Evolutionary conservation across 2,888 invertebrate genomes (phyloP).

Genomic region (Celastrina argiolus): DNA sequence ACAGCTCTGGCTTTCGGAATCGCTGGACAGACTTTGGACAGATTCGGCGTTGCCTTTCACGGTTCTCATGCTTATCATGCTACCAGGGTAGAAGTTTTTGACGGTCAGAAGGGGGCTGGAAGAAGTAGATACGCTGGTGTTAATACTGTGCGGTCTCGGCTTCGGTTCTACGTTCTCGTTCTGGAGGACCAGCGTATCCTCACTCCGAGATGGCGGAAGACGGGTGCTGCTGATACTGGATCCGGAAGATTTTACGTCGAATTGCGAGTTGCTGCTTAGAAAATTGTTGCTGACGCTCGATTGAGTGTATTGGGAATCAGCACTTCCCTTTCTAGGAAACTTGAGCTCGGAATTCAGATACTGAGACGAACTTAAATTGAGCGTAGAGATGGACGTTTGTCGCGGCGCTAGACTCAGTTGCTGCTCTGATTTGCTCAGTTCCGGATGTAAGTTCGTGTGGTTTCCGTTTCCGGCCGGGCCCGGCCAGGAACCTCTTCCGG

Average conservation of each 20-base stretch:
- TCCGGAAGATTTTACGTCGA: constrained; percentile 61
- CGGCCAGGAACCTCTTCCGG: constrained; percentile 91
- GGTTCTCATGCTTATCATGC: constrained; percentile 80
- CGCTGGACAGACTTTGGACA: constrained; percentile 81
- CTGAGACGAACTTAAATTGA: constrained; percentile 75
- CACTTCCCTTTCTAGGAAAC: constrained; percentile 76
- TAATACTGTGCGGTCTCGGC: constrained; percentile 77
- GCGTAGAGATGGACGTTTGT: constrained; percentile 69
- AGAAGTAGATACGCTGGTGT: constrained; percentile 80
- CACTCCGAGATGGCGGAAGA: constrained; percentile 87
- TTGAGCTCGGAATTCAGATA: constrained; percentile 72
- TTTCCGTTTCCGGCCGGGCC: constrained; percentile 83
- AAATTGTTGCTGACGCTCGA: constrained; percentile 69
- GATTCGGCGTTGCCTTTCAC: constrained; percentile 80
- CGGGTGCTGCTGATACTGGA: constrained; percentile 68
- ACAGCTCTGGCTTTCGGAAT: constrained; percentile 79
- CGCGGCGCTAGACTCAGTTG: constrained; percentile 78
- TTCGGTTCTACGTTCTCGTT: constrained; percentile 65
- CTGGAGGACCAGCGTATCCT: constrained; percentile 82
- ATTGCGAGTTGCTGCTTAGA: constrained; percentile 65
- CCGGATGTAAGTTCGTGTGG: constrained; percentile 77
- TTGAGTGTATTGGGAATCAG: constrained; percentile 77
- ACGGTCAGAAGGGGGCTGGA: constrained; percentile 84
- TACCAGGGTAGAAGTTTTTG: constrained; percentile 79
- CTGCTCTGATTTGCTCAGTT: constrained; percentile 91